Evolutionary conservation across 2,888 invertebrate genomes (phyloP).

Genomic region (Tinea trinotella): DNA sequence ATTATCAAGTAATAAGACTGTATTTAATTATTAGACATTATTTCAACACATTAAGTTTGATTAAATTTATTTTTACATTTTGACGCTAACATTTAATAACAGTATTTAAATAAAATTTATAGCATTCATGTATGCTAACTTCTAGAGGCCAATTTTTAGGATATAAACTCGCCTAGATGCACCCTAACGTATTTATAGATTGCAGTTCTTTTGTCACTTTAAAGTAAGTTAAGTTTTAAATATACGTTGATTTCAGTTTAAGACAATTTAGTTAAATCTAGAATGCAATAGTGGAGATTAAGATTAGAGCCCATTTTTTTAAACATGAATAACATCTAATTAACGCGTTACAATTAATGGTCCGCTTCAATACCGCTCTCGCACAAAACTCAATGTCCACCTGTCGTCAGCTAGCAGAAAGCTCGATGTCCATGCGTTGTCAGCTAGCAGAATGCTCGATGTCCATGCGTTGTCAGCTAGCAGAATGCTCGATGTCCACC

Average conservation of each 20-base stretch:
- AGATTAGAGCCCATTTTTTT: too few relatives aligned
- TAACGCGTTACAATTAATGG: too few relatives aligned
- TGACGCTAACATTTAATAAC: background rate
- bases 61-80: background rate
- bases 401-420: too few relatives aligned
- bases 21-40: constrained; percentile 13
- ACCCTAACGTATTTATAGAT: background rate
- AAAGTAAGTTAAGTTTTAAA: background rate
- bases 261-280: constrained; percentile 7
- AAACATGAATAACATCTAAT: too few relatives aligned
- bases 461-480: too few relatives aligned
- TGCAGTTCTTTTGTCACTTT: background rate
- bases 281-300: too few relatives aligned
- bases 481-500: too few relatives aligned
- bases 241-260: background rate
- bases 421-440: too few relatives aligned
- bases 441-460: too few relatives aligned
- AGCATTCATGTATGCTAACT: background rate
- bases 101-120: constrained; percentile 1
- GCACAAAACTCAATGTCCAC: too few relatives aligned
- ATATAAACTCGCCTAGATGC: constrained; percentile 14
- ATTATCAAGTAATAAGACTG: constrained; percentile 12
- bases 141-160: constrained; percentile 7
- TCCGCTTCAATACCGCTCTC: too few relatives aligned
- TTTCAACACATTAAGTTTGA: background rate